Evolutionary conservation across 2,888 invertebrate genomes (phyloP), one percentile per base, ranked within the genome.

Genomic region (Anorthoa munda): DNA sequence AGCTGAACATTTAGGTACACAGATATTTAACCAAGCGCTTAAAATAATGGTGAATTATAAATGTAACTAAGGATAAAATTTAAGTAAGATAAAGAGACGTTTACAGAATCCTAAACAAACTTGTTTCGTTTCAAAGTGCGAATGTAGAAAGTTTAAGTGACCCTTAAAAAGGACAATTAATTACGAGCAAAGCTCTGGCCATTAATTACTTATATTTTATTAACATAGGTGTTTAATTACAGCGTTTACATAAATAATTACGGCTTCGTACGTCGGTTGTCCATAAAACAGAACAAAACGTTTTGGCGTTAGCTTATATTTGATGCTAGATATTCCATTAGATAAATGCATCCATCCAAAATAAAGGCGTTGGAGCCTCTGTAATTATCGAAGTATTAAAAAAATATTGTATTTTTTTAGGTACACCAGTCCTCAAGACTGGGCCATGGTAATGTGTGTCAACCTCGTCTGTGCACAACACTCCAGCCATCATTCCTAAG

Each of bases 401-500:
- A 48, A 9, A 13, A 18, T n/a, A n/a, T n/a, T n/a, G n/a, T n/a
- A n/a, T n/a, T n/a, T n/a, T n/a, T n/a, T n/a, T n/a, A n/a, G 86
- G 61, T 58, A 51, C 12, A 31, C 85, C 84, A 84, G 87, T 86
- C 79, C n/a, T 21, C 17, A 46, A 31, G 79, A 85, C 86, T 87
- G 86, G 89, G 86, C 72, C 73, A 92, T 91, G 90, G 55, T 82
- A 77, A 70, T 31, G 68, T 71, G 51, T 82, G 64, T 74, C 59
- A 55, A 64, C 58, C 51, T 21, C 50, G 53, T 18, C 21, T 56
- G 59, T 69, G 53, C 60, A 53, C 60, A 77, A 76, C 50, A 85
- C 78, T 73, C 64, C 84, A 79, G 84, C 84, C 90, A 94, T 87
- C 87, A 96, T 96, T 96, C 95, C 95, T 77, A 95, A 95, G 83